These are phyloP conservation scores for Urosaurus nigricauda DNA, from an alignment of 2,797 vertebrate genomes.

Conservation along the genomic window DNA sequence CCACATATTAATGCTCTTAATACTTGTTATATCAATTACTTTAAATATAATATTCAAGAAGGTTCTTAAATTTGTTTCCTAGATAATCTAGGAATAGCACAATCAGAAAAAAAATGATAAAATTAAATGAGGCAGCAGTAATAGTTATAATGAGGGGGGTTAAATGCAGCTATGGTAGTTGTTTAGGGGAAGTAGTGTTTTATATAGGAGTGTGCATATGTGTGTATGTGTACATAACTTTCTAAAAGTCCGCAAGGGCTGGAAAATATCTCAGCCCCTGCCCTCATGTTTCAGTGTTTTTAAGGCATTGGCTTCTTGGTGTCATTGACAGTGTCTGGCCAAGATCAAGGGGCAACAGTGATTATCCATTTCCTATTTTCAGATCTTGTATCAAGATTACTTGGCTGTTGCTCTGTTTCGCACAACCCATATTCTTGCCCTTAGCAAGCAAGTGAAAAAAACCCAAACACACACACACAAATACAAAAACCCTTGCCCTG, in stretches of 20 bases:
- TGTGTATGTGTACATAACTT: neutral
- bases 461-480: too few relatives aligned
- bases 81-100: neutral
- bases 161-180: neutral
- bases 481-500: neutral
- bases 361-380: neutral
- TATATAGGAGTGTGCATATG: neutral
- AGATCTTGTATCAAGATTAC: neutral
- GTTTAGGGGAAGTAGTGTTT: neutral
- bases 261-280: neutral
- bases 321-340: neutral
- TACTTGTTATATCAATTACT: too few relatives aligned
- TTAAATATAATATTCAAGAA: neutral
- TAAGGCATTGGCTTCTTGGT: neutral
- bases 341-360: neutral
- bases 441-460: neutral
- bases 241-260: neutral
- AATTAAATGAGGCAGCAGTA: neutral
- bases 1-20: neutral
- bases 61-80: neutral
- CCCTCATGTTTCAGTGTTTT: neutral
- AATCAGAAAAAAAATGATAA: neutral
- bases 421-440: neutral
- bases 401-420: neutral
- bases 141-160: neutral